phyloP scores from a whole-genome alignment of 2,888 invertebrate genomes.

The Hyppa rectilinea region DNA sequence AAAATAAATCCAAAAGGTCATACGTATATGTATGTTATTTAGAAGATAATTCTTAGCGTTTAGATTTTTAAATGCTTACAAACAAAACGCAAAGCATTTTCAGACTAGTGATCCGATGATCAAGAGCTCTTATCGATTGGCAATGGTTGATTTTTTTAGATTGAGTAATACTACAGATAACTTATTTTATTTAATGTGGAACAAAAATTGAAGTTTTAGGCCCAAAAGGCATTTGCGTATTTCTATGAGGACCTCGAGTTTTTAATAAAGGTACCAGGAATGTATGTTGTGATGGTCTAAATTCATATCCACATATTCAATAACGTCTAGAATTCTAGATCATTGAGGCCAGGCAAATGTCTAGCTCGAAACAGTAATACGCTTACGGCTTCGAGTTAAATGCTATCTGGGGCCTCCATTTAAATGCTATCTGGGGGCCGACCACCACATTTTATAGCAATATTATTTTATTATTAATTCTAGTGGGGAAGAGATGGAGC shows the following conservation, averaged over 20 bases:
- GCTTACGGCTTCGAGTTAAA: slow-evolving; percentile 6
- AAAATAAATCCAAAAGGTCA: too few species aligned
- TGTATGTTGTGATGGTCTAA: not conserved
- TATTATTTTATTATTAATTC: too few species aligned
- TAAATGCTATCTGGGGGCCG: slow-evolving; percentile 13
- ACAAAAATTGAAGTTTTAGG: not conserved
- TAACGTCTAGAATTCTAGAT: slow-evolving; percentile 26
- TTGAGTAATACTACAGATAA: not conserved
- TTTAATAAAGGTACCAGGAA: not conserved
- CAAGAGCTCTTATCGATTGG: not conserved
- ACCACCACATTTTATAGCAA: too few species aligned
- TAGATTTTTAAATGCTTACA: not conserved
- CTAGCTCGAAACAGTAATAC: slow-evolving; percentile 20
- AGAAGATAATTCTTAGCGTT: too few species aligned
- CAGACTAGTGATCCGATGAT: not conserved
- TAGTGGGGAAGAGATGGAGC: too few species aligned
- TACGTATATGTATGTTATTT: too few species aligned
- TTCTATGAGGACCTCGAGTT: not conserved
- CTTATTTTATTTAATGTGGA: not conserved
- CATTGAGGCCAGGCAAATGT: slow-evolving; percentile 25
- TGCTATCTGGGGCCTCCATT: not conserved
- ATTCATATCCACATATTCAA: slow-evolving; percentile 10
- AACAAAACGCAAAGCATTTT: not conserved
- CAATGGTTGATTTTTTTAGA: not conserved
- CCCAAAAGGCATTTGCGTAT: too few species aligned